phyloP scores from a whole-genome alignment of 2,888 invertebrate genomes.

The Muschampia plurimacula region DNA sequence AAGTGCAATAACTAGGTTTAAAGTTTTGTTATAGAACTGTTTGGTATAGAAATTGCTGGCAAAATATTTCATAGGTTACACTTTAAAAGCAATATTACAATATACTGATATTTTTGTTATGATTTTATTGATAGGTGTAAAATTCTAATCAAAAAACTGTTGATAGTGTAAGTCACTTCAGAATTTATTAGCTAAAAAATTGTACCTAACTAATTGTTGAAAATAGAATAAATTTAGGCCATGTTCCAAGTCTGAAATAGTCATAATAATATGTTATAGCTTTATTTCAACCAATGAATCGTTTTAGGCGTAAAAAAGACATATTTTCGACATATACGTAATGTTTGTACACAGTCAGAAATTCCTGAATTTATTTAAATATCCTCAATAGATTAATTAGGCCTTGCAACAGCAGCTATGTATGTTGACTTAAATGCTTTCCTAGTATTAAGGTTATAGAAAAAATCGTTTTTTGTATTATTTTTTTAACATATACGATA shows the following conservation, averaged over 20 bases:
- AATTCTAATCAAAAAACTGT: slow-evolving; percentile 11
- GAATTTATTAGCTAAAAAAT: slow-evolving; percentile 18
- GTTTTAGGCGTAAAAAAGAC: slow-evolving; percentile 16
- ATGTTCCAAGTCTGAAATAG: slow-evolving; percentile 32
- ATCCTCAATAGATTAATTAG: background rate
- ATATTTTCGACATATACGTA: slow-evolving; percentile 14
- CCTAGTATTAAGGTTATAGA: slow-evolving; percentile 16
- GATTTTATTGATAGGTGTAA: slow-evolving; percentile 6
- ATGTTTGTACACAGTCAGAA: background rate
- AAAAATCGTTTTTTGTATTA: slow-evolving; percentile 1
- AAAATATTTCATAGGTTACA: background rate
- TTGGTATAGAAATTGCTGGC: background rate
- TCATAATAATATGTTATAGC: slow-evolving; percentile 13
- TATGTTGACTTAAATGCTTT: slow-evolving; percentile 21
- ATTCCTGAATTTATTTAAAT: background rate
- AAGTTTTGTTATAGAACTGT: background rate
- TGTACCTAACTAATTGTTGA: background rate
- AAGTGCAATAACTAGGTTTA: slow-evolving; percentile 10
- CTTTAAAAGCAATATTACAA: background rate
- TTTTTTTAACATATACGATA: slow-evolving; percentile 12
- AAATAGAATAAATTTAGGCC: slow-evolving; percentile 4
- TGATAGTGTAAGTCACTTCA: slow-evolving; percentile 1
- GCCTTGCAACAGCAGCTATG: background rate
- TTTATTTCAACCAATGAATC: slow-evolving; percentile 35
- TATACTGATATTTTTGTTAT: slow-evolving; percentile 13